These are phyloP conservation scores for Bombus fervidus DNA, from an alignment of 1,140 invertebrate genomes.

Conservation along the genomic window DNA sequence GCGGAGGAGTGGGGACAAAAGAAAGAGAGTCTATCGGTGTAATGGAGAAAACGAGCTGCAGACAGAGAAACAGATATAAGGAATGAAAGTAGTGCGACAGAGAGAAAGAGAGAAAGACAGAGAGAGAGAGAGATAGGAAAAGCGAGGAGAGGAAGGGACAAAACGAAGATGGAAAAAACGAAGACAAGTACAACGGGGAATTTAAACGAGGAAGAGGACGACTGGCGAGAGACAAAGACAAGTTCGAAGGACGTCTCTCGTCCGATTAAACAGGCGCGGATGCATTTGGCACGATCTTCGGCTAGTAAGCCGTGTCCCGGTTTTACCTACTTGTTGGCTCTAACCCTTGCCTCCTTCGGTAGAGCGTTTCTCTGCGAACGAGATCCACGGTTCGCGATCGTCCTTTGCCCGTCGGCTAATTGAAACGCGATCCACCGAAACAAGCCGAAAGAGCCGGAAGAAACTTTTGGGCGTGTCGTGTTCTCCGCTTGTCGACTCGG, in stretches of 20 bases:
- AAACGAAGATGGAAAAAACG: not conserved
- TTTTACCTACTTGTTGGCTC: conserved; percentile 60
- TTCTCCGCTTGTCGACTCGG: not conserved
- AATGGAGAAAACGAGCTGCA: conserved; percentile 15
- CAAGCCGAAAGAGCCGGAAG: not conserved
- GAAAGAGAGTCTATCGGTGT: conserved; percentile 45
- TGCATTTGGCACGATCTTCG: conserved; percentile 64
- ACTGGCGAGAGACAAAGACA: conserved; percentile 54
- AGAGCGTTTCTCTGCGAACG: not conserved
- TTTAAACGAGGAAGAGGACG: not conserved
- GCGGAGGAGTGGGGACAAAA: conserved; percentile 36
- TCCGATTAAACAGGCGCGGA: conserved; percentile 62
- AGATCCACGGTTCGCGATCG: not conserved
- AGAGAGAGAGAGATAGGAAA: not conserved
- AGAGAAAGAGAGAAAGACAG: not conserved
- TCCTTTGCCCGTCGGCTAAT: conserved; percentile 14
- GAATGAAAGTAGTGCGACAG: conserved; percentile 5
- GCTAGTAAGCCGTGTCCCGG: conserved; percentile 34
- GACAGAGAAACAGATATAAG: conserved; percentile 21
- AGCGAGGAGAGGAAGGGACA: not conserved
- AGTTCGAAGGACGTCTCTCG: conserved; percentile 49
- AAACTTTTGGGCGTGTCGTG: not conserved
- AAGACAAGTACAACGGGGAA: not conserved
- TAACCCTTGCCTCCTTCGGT: conserved; percentile 31
- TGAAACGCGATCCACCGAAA: conserved; percentile 9